Evolutionary conservation across 2,113 vertebrate species (phyloP).

Genomic region (Carlito syrichta): DNA sequence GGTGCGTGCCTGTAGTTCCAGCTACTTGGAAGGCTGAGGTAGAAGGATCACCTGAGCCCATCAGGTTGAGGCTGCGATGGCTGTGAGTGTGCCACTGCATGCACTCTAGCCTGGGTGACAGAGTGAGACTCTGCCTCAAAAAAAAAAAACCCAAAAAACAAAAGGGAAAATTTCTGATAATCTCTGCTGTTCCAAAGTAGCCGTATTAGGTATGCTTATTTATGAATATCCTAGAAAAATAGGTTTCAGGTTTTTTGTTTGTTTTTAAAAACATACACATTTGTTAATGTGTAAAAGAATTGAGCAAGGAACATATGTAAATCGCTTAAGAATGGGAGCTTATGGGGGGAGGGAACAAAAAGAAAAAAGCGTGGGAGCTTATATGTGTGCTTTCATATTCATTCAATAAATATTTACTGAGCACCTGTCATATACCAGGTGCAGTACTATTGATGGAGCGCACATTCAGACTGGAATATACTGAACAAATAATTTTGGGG

Average conservation of each 20-base stretch:
- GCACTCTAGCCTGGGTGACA: too few relatives aligned
- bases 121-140: too few relatives aligned
- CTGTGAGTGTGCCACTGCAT: too few relatives aligned
- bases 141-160: too few relatives aligned
- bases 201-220: neutral
- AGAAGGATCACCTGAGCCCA: too few relatives aligned
- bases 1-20: too few relatives aligned
- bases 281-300: neutral
- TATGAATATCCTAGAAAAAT: slow-evolving; percentile 8
- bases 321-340: neutral
- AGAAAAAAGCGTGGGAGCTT: too few relatives aligned
- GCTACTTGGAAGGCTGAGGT: too few relatives aligned
- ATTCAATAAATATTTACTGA: neutral
- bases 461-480: neutral
- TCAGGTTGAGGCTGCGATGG: too few relatives aligned
- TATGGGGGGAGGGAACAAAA: too few relatives aligned
- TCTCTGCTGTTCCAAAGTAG: neutral
- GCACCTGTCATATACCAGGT: neutral
- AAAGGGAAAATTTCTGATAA: slow-evolving; percentile 11
- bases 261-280: neutral
- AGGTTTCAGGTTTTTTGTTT: neutral
- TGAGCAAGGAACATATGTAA: neutral
- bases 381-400: neutral
- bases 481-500: neutral
- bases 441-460: neutral